Conservation (phyloP, 37 sponge, comb jelly and placozoan genomes). For the Ianthella basta region DNA sequence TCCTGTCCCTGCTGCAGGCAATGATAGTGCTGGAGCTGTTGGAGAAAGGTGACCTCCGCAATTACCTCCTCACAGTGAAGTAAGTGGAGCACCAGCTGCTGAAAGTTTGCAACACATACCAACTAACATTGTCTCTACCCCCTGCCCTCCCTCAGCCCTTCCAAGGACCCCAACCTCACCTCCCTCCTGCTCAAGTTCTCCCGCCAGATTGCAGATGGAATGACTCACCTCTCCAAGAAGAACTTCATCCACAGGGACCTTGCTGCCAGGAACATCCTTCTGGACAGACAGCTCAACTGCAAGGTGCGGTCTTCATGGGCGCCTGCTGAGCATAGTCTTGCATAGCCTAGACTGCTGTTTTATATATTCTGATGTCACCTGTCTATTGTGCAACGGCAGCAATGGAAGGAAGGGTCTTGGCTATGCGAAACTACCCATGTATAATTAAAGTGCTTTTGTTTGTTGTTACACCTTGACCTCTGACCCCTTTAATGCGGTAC, state of each 20-base stretch:
- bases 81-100: not conserved
- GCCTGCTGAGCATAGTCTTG: no score
- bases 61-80: not conserved
- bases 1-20: not conserved
- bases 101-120: no score
- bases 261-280: conserved; percentile 29
- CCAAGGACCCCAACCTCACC: not conserved
- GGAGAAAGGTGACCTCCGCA: conserved; percentile 4
- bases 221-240: conserved; percentile 20
- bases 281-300: conserved; percentile 33
- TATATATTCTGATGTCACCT: no score
- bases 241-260: conserved; percentile 22
- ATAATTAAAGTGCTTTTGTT: no score
- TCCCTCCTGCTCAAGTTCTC: not conserved
- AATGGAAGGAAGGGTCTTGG: no score
- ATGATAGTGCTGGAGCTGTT: conserved; percentile 32
- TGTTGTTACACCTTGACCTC: no score
- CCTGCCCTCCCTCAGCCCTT: not conserved
- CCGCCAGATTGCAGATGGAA: not conserved
- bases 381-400: no score
- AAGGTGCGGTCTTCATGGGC: conserved; percentile 19
- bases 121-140: not conserved
- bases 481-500: no score
- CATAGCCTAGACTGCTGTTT: no score
- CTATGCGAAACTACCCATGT: no score